Base-by-base conservation (phyloP, 2,113 vertebrate genomes). In the Rana temporaria region DNA sequence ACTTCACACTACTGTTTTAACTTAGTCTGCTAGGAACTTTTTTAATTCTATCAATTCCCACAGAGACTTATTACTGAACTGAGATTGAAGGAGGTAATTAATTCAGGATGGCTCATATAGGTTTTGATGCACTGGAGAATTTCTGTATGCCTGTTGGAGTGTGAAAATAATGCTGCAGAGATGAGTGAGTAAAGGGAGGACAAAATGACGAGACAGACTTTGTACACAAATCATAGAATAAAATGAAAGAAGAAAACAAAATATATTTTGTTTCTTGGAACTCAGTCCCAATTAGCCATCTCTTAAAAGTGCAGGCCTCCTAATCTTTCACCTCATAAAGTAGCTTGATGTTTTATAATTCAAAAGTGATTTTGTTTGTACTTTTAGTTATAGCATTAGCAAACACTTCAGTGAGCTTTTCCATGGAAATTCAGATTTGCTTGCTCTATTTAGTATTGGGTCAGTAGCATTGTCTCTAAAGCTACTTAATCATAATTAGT, bases 1-100 rank as follows among this genome's bases (percentile, higher is more conserved):
- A 12, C n/a, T 65, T 63, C 11, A 67, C n/a, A 8, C 70, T n/a
- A 67, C 60, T 87, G n/a, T 52, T 1, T 74, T 6, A 73, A 57
- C 55, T 71, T 72, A 26, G 67, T 52, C 68, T 64, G n/a, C 48
- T 62, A 52, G 24, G 34, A 64, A 76, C 74, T 79, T 80, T 86
- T 85, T 87, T 84, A 84, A 87, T 89, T 89, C 84, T 89, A 74
- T 78, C 82, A 86, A 84, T 92, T 96, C 90, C 86, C 77, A 84
- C 72, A 85, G 94, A 95, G 90, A 90, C 90, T 93, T 90, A 92
- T 90, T 94, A 95, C 88, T 82, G 91, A 91, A 88, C 87, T 90
- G 88, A 90, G 87, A 88, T 85, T 88, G 85, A 89, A 90, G 53
- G 63, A 88, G 87, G 86, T 89, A 90, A 94, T 93, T 91, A 92